Base-by-base conservation (phyloP, 1,140 invertebrate species). In the Calosoma granatense region DNA sequence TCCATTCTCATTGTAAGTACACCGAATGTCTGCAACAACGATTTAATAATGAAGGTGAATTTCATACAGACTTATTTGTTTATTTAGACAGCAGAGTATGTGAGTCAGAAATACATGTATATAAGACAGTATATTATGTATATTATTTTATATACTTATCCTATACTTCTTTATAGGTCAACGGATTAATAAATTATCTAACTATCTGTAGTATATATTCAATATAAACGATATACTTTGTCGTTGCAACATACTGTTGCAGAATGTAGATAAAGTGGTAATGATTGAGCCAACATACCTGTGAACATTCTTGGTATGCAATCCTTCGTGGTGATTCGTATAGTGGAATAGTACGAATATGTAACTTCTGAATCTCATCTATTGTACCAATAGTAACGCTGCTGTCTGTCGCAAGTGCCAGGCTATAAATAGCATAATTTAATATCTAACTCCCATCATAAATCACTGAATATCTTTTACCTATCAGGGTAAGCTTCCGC, bases 351-450 rank as follows among this genome's bases (percentile, higher is more conserved):
- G 94, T 97, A 30, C 94, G 76, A 61, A 98, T 98, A 70, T 98
- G 96, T 21, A 98, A 72, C 69, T 98, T 98, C 73, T 98, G 95
- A 62, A 98, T 98, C 75, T 98, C 95, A 77, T 98, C 96, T 63
- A 99, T 98, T 0, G 94, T 98, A 26, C 97, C 97, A 67, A 99
- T 92, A 0, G 95, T 94, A 0, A 99, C 84, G 0, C 90, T 90
- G 63, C 83, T 90, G 65, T 97, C 94, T 20, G 92, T 98, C 0
- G 94, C 90, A 55, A 99, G 73, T 14, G 95, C 94, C 67, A 99
- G 82, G 75, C 92, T 90, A 69, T 56, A 74, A 73, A 59, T 53
- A 60, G 41, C 21, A 41, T 17, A 47, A 57, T 57, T 14, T 54
- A 19, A 22, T 4, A 17, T 51, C 15, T 52, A 20, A 53, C 20